Evolutionary conservation across 2,113 vertebrate genomes (phyloP).

Genomic region (Pteruthius melanotis): DNA sequence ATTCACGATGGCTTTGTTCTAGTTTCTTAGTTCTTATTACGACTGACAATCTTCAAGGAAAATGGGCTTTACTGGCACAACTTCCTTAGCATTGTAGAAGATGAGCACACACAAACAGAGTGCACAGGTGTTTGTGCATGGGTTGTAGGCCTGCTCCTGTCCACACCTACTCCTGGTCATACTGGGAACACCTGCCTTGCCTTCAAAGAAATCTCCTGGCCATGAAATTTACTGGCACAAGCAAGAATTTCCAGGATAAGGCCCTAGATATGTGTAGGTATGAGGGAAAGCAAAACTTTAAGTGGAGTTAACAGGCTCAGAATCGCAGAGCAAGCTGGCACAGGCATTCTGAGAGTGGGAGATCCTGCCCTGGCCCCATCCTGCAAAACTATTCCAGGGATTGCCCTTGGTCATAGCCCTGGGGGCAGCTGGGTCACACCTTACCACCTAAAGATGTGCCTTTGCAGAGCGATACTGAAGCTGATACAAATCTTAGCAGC

Average conservation of each 20-base stretch:
- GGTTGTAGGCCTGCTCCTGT: not conserved
- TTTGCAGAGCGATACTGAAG: not conserved
- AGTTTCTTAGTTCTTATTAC: constrained; percentile 46
- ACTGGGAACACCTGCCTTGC: not conserved
- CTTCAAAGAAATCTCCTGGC: not conserved
- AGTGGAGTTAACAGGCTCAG: not conserved
- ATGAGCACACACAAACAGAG: not conserved
- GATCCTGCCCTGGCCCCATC: not conserved
- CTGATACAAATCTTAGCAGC: not conserved
- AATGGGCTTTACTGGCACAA: constrained; percentile 13
- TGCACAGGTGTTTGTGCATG: not conserved
- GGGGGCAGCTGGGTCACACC: not conserved
- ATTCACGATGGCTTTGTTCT: constrained; percentile 52
- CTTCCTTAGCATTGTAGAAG: not conserved
- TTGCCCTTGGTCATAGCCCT: not conserved
- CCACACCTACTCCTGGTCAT: not conserved
- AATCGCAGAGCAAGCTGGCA: not conserved
- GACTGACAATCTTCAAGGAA: constrained; percentile 21
- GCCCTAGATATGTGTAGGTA: not conserved
- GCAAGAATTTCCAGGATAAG: not conserved
- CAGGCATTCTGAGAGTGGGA: not conserved
- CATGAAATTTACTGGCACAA: not conserved
- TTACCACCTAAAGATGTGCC: not conserved
- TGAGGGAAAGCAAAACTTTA: not conserved
- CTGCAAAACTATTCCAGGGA: not conserved